Percentiles rank a stretch among this genome's conserved stretches.
Conservation (phyloP, 2,113 vertebrate species). For the Sterna hirundo region DNA sequence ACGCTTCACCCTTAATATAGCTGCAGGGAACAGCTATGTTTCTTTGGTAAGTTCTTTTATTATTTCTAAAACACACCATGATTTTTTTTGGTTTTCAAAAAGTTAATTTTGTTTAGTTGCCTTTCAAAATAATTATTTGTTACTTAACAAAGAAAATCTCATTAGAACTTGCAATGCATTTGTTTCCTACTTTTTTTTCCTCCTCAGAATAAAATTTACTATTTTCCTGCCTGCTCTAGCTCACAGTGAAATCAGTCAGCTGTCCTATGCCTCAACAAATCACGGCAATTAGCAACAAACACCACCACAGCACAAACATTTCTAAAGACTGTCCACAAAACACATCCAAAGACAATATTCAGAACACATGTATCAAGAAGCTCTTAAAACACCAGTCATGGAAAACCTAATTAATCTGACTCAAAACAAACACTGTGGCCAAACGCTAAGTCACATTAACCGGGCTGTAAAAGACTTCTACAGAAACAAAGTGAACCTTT, state of each 20-base stretch:
- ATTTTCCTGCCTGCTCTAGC: not conserved
- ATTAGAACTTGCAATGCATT: not conserved
- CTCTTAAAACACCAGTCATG: not conserved
- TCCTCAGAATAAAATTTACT: not conserved
- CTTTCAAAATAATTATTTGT: not conserved
- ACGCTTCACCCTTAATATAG: not conserved
- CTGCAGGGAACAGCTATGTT: not conserved
- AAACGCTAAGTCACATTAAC: not conserved
- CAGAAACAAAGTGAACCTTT: not conserved
- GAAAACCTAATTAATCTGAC: constrained; percentile 40
- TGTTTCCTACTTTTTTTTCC: not conserved
- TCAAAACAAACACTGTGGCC: constrained; percentile 17
- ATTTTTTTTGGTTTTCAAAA: not conserved
- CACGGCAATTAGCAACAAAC: constrained; percentile 30
- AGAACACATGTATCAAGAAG: constrained; percentile 6
- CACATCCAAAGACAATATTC: not conserved
- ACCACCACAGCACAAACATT: constrained; percentile 11
- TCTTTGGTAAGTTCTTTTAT: not conserved
- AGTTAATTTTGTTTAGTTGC: not conserved
- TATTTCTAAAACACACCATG: not conserved
- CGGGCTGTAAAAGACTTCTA: constrained; percentile 1
- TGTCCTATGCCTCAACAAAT: constrained; percentile 4
- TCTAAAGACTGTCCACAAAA: constrained; percentile 25
- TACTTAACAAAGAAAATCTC: not conserved
- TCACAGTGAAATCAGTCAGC: not conserved